Evolutionary conservation across 2,888 invertebrate species (phyloP).

Genomic region (Drosophila hamatofila): DNA sequence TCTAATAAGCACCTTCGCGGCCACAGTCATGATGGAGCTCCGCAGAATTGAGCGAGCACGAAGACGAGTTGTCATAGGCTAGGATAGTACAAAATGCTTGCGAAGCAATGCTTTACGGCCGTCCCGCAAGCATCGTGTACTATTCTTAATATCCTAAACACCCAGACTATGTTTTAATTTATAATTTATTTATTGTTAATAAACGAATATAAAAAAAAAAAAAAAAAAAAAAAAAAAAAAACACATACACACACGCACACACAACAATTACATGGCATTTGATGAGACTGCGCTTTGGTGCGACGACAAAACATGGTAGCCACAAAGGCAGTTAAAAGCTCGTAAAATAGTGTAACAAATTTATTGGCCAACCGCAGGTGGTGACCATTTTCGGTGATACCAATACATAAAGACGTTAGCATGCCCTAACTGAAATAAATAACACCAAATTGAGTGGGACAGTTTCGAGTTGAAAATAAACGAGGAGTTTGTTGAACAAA

Average conservation of each 20-base stretch:
- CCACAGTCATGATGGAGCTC: no score
- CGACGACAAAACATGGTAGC: slow-evolving; percentile 71
- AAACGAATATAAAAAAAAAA: no score
- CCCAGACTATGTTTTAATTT: no score
- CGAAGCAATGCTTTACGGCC: no score
- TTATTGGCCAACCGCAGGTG: slow-evolving; percentile 67
- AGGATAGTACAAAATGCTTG: no score
- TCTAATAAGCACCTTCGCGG: no score
- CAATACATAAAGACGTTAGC: slow-evolving; percentile 11
- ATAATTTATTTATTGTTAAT: no score
- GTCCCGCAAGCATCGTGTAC: no score
- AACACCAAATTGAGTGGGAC: neutral
- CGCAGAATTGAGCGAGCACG: no score
- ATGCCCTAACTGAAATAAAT: slow-evolving; percentile 19
- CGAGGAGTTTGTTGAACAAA: neutral
- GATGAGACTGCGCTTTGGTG: slow-evolving; percentile 52
- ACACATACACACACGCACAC: slow-evolving; percentile 14
- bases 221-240: no score
- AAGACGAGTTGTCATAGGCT: no score
- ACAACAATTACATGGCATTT: slow-evolving; percentile 62
- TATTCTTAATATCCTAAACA: no score
- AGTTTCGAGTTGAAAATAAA: neutral
- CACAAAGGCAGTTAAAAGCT: slow-evolving; percentile 77
- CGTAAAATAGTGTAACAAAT: slow-evolving; percentile 77
- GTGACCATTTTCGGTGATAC: neutral